Evolutionary conservation across 37 sponge, comb jelly and placozoan genomes (phyloP).

Genomic region (Spongilla lacustris): DNA sequence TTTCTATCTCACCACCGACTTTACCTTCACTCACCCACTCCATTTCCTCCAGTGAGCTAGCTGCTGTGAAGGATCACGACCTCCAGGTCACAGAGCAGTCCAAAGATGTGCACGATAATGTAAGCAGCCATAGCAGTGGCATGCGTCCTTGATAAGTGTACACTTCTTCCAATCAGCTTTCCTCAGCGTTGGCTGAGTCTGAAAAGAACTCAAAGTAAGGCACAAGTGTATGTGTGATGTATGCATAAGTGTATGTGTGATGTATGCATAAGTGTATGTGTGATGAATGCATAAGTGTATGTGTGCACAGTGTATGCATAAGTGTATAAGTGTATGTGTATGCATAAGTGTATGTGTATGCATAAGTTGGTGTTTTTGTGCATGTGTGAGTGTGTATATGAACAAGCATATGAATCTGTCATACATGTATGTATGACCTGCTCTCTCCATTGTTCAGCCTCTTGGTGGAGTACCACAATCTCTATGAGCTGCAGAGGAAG

Average conservation of each 20-base stretch:
- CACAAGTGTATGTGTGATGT: slow-evolving; percentile 2
- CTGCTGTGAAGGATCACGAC: slow-evolving; percentile 78
- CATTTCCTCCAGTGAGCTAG: slow-evolving; percentile 62
- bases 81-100: slow-evolving; percentile 62
- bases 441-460: slow-evolving; percentile 34
- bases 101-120: slow-evolving; percentile 65
- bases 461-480: slow-evolving; percentile 89
- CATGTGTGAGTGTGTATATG: no score
- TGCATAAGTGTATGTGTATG: no score
- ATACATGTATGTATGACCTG: background rate
- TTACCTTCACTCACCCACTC: background rate
- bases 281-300: background rate
- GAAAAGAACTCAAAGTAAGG: slow-evolving; percentile 89
- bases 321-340: no score
- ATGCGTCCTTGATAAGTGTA: no score
- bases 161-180: slow-evolving; percentile 62
- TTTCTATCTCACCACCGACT: no score
- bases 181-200: slow-evolving; percentile 76
- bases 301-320: no score
- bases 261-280: background rate
- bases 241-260: background rate
- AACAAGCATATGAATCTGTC: no score
- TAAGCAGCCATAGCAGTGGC: slow-evolving; percentile 14
- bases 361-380: no score
- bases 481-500: slow-evolving; percentile 95